Evolutionary conservation across 2,797 vertebrate species (phyloP).

Genomic region (Silurus aristotelis): DNA sequence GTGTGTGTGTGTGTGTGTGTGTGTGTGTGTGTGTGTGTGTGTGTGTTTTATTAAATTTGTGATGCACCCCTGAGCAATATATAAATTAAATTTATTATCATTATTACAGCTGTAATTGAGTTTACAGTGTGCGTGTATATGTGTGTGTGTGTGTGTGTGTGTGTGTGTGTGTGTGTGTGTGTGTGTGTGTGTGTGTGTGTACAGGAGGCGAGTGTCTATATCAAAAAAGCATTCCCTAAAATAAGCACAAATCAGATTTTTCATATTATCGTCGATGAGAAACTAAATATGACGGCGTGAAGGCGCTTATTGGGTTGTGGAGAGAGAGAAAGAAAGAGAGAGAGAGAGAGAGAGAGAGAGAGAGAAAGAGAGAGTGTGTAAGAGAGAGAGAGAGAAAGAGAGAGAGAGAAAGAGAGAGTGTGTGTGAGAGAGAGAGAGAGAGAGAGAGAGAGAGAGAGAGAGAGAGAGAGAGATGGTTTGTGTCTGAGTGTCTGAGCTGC

Average conservation of each 20-base stretch:
- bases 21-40: conserved; percentile 24
- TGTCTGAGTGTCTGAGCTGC: neutral
- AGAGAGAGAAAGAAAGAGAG: too few species aligned
- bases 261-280: neutral
- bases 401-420: too few species aligned
- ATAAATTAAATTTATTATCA: conserved; percentile 13
- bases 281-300: neutral
- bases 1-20: conserved; percentile 2
- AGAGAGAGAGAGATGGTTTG: too few species aligned
- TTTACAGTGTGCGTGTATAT: conserved; percentile 5
- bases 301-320: neutral
- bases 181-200: neutral
- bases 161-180: conserved; percentile 16
- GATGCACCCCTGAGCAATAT: neutral
- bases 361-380: too few species aligned
- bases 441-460: too few species aligned
- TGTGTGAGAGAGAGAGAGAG: too few species aligned
- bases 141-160: conserved; percentile 17
- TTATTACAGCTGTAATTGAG: neutral
- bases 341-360: too few species aligned
- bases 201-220: neutral
- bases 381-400: too few species aligned
- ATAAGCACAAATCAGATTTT: conserved; percentile 15
- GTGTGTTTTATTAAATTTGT: neutral
- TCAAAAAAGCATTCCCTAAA: conserved; percentile 2